Conservation (phyloP, 2,888 invertebrate genomes). For the Eulithis testata region DNA sequence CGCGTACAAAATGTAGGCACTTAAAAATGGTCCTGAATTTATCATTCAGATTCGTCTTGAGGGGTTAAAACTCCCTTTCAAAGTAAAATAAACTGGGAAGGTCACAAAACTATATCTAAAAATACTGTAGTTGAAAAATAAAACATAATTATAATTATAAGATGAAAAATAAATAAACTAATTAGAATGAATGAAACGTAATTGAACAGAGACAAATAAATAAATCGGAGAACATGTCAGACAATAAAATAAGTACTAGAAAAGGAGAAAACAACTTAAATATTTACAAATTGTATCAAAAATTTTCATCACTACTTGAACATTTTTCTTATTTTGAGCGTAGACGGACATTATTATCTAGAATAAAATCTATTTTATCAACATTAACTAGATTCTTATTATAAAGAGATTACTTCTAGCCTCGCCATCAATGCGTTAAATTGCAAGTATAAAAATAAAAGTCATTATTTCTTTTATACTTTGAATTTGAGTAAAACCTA, state of each 20-base stretch:
- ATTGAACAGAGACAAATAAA: slow-evolving; percentile 33
- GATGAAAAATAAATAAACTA: slow-evolving; percentile 12
- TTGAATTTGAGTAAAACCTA: slow-evolving; percentile 28
- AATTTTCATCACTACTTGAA: slow-evolving; percentile 13
- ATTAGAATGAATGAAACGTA: slow-evolving; percentile 14
- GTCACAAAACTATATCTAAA: slow-evolving; percentile 1
- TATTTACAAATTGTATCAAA: slow-evolving; percentile 39
- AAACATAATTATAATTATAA: background rate
- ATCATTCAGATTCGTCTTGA: background rate
- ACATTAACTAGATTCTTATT: slow-evolving; percentile 14
- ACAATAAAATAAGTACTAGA: slow-evolving; percentile 25
- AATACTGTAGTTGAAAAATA: slow-evolving; percentile 3
- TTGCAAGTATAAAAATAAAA: slow-evolving; percentile 36
- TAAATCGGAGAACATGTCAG: slow-evolving; percentile 30
- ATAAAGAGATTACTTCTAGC: slow-evolving; percentile 19
- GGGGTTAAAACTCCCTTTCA: background rate
- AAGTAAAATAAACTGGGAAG: background rate
- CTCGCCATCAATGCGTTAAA: slow-evolving; percentile 21
- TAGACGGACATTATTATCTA: slow-evolving; percentile 29
- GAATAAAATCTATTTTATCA: slow-evolving; percentile 17
- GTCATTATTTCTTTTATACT: slow-evolving; percentile 26
- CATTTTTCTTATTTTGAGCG: slow-evolving; percentile 19
- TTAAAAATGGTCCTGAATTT: background rate
- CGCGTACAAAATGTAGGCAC: slow-evolving; percentile 18
- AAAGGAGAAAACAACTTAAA: slow-evolving; percentile 25